phyloP scores from a whole-genome alignment of 1,140 invertebrate genomes.

The Temnothorax longispinosus region DNA sequence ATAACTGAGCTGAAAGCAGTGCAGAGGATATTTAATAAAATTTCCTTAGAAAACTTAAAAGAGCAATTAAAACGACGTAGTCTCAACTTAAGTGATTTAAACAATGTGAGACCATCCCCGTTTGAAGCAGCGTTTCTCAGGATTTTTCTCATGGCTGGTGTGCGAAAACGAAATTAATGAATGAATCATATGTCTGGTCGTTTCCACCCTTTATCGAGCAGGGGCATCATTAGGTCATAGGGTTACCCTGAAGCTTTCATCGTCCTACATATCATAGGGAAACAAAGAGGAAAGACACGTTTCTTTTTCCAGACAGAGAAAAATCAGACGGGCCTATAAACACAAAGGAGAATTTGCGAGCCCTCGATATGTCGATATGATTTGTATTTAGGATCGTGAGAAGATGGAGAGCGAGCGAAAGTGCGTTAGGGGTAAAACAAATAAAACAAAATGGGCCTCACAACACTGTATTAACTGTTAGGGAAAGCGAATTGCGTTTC shows the following conservation, averaged over 20 bases:
- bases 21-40: background rate
- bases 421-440: slow-evolving; percentile 62
- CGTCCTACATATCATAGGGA: slow-evolving; percentile 80
- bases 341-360: slow-evolving; percentile 57
- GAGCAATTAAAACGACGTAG: background rate
- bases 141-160: slow-evolving; percentile 13
- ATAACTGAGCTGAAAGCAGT: background rate
- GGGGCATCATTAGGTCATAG: slow-evolving; percentile 69
- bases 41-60: background rate
- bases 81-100: background rate
- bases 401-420: slow-evolving; percentile 15
- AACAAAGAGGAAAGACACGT: slow-evolving; percentile 52
- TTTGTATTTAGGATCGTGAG: slow-evolving; percentile 24
- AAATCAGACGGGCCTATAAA: slow-evolving; percentile 69
- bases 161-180: slow-evolving; percentile 21
- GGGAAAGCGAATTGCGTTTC: slow-evolving; percentile 56
- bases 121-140: slow-evolving; percentile 33
- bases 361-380: background rate
- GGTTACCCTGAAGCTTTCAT: slow-evolving; percentile 75
- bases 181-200: slow-evolving; percentile 45
- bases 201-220: slow-evolving; percentile 68
- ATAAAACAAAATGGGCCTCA: slow-evolving; percentile 64
- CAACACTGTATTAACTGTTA: slow-evolving; percentile 65
- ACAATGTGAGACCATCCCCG: background rate
- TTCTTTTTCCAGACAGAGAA: slow-evolving; percentile 33